phyloP scores from a whole-genome alignment of 1,140 invertebrate species.

The Zeugodacus cucurbitae region DNA sequence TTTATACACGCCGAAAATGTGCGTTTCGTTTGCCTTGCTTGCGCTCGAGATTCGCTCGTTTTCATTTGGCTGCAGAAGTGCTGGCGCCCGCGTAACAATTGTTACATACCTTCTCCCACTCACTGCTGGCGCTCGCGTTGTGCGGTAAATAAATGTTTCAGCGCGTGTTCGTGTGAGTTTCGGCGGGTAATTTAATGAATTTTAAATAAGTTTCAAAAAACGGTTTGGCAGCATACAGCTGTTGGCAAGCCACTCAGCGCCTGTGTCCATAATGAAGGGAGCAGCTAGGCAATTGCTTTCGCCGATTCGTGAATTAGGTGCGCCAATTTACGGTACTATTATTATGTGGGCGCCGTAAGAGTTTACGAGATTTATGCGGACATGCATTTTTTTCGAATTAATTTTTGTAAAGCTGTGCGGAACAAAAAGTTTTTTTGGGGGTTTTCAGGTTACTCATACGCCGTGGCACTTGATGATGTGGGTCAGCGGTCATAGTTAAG shows the following conservation, averaged over 20 bases:
- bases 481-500: not conserved
- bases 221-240: constrained; percentile 9
- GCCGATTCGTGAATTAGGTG: not conserved
- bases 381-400: not conserved
- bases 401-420: not conserved
- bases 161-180: not conserved
- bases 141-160: too few species aligned
- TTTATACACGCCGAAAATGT: not conserved
- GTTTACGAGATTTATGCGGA: not conserved
- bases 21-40: not conserved
- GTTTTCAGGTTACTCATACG: constrained; percentile 1
- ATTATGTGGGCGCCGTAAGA: not conserved
- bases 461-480: not conserved
- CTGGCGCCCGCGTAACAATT: not conserved
- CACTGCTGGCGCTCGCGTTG: too few species aligned
- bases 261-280: not conserved
- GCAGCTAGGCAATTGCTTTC: not conserved
- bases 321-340: not conserved
- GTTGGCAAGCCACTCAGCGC: not conserved
- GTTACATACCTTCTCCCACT: not conserved
- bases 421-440: too few species aligned
- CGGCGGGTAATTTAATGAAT: constrained; percentile 14
- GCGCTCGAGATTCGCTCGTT: not conserved
- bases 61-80: not conserved
- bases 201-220: constrained; percentile 11